Conservation (phyloP, 2,888 invertebrate species). For the Troides aeacus region DNA sequence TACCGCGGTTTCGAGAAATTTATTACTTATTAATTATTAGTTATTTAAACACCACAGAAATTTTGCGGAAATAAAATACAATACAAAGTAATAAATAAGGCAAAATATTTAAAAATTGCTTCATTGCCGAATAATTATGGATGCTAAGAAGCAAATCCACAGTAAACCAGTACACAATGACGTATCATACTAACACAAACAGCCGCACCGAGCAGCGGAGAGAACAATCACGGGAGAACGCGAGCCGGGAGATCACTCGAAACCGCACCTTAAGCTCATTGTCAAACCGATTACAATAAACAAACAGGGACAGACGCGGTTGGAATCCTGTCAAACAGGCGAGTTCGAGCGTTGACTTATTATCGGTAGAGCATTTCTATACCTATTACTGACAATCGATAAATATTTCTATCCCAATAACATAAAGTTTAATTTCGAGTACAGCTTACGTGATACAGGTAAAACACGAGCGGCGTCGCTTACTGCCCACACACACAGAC, state of each 20-base stretch:
- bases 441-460: constrained; percentile 56
- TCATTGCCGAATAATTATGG: constrained; percentile 75
- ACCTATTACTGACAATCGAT: constrained; percentile 39
- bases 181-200: constrained; percentile 78
- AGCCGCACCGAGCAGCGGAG: constrained; percentile 52
- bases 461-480: constrained; percentile 74
- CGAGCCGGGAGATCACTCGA: constrained; percentile 74
- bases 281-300: constrained; percentile 81
- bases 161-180: constrained; percentile 75
- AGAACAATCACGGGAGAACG: constrained; percentile 69
- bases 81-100: constrained; percentile 46
- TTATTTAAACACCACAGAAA: too few species aligned
- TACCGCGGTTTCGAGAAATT: too few species aligned
- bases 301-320: constrained; percentile 80
- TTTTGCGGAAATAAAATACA: too few species aligned
- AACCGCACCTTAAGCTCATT: constrained; percentile 81
- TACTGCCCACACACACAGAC: constrained; percentile 66
- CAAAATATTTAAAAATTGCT: constrained; percentile 65
- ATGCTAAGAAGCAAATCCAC: constrained; percentile 77
- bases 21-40: too few species aligned
- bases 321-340: constrained; percentile 81
- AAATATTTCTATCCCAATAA: constrained; percentile 39
- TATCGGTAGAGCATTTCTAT: constrained; percentile 78
- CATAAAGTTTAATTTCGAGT: constrained; percentile 42
- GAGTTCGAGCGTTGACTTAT: constrained; percentile 80